Evolutionary conservation across 2,888 invertebrate genomes (phyloP).

Genomic region (Cryptocephalus primarius): DNA sequence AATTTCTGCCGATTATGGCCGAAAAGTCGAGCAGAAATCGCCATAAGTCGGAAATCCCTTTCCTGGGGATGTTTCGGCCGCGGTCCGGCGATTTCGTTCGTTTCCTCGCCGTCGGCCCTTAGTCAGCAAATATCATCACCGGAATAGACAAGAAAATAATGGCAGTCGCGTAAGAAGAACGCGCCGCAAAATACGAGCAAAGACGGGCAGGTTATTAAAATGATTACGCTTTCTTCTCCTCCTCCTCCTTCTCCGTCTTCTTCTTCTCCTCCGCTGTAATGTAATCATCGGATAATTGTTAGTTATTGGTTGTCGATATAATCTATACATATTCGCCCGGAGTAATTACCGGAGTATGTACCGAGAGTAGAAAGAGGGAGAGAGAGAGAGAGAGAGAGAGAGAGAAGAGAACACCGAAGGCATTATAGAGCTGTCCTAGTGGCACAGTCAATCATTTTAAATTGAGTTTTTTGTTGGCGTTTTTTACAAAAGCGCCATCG

Average conservation of each 20-base stretch:
- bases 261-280: conserved; percentile 4
- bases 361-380: conserved; percentile 1
- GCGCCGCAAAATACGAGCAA: conserved; percentile 4
- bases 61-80: too few species aligned
- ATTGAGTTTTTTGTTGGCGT: conserved; percentile 4
- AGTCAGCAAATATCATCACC: not conserved
- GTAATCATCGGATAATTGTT: conserved; percentile 15
- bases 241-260: too few species aligned
- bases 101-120: too few species aligned
- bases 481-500: not conserved
- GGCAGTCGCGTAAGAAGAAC: conserved; percentile 1
- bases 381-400: not conserved
- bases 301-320: conserved; percentile 16
- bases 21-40: too few species aligned
- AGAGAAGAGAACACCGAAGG: conserved; percentile 3
- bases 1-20: too few species aligned
- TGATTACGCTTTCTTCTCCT: conserved; percentile 15
- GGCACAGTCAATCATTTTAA: conserved; percentile 12
- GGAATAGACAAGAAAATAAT: conserved; percentile 3
- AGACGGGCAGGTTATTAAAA: conserved; percentile 14
- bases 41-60: too few species aligned
- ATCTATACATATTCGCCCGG: conserved; percentile 15
- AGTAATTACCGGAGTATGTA: conserved; percentile 11
- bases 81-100: too few species aligned
- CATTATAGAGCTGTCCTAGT: conserved; percentile 12